Base-by-base conservation (phyloP, 2,888 invertebrate genomes). In the Meghimatium bilineatum region DNA sequence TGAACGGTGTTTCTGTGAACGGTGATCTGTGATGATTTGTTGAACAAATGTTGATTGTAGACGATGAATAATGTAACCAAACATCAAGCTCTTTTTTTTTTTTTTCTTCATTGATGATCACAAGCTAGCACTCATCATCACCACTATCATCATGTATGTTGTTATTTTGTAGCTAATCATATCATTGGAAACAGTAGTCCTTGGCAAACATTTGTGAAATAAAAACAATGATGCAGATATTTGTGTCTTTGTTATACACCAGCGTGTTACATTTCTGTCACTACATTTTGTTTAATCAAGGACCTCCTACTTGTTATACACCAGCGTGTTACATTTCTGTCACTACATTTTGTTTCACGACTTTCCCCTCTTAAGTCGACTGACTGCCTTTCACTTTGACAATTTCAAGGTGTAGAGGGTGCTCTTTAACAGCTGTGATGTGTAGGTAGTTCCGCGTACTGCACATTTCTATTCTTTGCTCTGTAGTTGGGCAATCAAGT, bases 101-200 rank as follows among this genome's bases (percentile, higher is more conserved):
- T n/a, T 49, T 44, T n/a, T 56, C 20, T n/a, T 44, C 32, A 32
- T 74, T 74, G 34, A 34, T 23, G 74, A 74, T 52, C 52, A 52
- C 74, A 74, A 56, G 29, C 69, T 29, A 29, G 44, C 44, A 5
- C 20, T 34, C 69, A 69, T 69, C 17, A 69, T 69, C 63, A 49
- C 67, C 63, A 66, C 49, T 38, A 82, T 75, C 71, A 77, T 77
- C 56, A 74, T 56, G 44, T 52, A 23, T 79, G 71, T 29, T 83
- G 60, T 83, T 83, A 83, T 79, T 79, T 71, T 72, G 38, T 83
- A 83, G 83, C 72, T 83, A 79, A 72, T 83, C 83, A 83, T 83
- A 83, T 83, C 83, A 83, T 52, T 36, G 52, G 72, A 74, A 26
- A 49, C n/a, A 79, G 78, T 79, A 72, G 78, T 83, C 74, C 60